Base-by-base conservation (phyloP, 1,140 invertebrate species). In the Anastrepha ludens region DNA sequence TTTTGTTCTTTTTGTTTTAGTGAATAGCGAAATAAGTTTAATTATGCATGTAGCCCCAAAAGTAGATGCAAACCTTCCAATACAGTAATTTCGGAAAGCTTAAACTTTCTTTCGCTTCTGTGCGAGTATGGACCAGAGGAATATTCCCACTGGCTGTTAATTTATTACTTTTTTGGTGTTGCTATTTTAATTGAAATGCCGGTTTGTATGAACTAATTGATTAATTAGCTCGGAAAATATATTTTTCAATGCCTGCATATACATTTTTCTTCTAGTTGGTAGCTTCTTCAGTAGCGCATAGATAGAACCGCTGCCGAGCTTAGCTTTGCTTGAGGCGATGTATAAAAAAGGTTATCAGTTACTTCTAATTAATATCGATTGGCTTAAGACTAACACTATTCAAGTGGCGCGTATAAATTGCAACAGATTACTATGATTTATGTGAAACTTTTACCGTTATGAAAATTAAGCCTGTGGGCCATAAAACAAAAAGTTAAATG, bases 341-440 rank as follows among this genome's bases (percentile, higher is more conserved):
- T 5, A 74, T 44, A n/a, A 50, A n/a, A 47, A 47, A 9, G 20
- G 70, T 15, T 67, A 67, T 67, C 20, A 20, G 20, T 39, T 39
- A 67, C 39, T 20, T 11, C 29, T 74, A 47, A 74, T 74, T 74
- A 41, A 74, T 47, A 47, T 74, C 44, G 44, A 74, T 74, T 44
- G 41, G 7, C 11, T 44, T 50, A 13, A 47, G 41, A 13, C 15
- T 41, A 15, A 17, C 4, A 62, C 13, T 2, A n/a, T 5, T 62
- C 13, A 7, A 15, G 5, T 13, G 13, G 17, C 65, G 39, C 13
- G 65, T 41, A 20, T 70, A 11, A 41, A 70, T 15, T 50, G 70
- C 70, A 47, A 15, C 70, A 44, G 70, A 20, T 47, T 47, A 74
- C 41, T 44, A 5, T 0, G 7, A 74, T n/a, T 44, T 47, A 74